A percentile compares a stretch with the other conserved stretches of the same genome.
Evolutionary conservation across 2,888 invertebrate genomes (phyloP).

Genomic region (Dicranocentrus wangi): DNA sequence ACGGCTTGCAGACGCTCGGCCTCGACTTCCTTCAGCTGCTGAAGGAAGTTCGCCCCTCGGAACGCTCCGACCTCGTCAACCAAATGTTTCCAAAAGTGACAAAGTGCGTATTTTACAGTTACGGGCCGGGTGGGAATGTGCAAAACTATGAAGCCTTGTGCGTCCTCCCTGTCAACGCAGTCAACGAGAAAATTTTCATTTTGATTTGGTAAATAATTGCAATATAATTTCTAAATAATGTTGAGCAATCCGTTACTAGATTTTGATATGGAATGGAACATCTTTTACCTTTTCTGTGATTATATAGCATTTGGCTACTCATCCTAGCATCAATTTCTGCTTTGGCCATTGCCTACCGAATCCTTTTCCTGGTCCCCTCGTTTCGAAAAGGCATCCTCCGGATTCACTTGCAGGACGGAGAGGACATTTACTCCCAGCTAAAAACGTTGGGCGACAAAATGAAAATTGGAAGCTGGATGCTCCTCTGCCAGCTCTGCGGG

Average conservation of each 20-base stretch:
- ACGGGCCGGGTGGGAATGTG: conserved; percentile 79
- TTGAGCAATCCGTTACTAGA: background rate
- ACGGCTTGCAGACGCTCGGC: conserved; percentile 67
- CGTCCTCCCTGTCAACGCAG: conserved; percentile 84
- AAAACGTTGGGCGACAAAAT: conserved; percentile 12
- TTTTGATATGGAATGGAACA: background rate
- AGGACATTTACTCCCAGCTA: background rate
- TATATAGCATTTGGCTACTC: conserved; percentile 56
- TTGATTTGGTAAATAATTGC: conserved; percentile 60
- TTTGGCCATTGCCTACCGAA: conserved; percentile 50
- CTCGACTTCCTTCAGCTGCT: conserved; percentile 27
- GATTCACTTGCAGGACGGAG: background rate
- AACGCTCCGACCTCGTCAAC: conserved; percentile 25
- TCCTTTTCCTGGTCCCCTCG: conserved; percentile 14
- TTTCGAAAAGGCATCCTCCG: conserved; percentile 14
- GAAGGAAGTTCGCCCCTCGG: conserved; percentile 21
- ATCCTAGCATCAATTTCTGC: conserved; percentile 30
- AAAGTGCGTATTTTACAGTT: conserved; percentile 77
- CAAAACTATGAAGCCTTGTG: conserved; percentile 81
- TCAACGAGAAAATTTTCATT: conserved; percentile 83
- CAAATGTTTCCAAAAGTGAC: conserved; percentile 68
- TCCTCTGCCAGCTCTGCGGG: conserved; percentile 36
- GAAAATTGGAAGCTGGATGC: conserved; percentile 44
- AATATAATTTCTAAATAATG: background rate
- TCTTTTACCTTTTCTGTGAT: background rate